These are phyloP conservation scores for Gymnobelideus leadbeateri DNA, from an alignment of 2,113 vertebrate species.

Conservation along the genomic window DNA sequence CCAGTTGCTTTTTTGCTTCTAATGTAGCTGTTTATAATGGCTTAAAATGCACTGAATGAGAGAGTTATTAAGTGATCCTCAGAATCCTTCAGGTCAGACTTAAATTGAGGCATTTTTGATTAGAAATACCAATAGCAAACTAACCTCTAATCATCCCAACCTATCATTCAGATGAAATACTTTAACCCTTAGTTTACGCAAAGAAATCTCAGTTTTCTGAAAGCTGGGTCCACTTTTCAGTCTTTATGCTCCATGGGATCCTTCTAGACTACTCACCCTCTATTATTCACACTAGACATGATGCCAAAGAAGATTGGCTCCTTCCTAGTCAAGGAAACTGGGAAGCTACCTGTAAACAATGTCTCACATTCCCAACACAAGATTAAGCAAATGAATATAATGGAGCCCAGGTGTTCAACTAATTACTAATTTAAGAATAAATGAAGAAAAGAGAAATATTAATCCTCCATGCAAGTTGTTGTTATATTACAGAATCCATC, in stretches of 20 bases:
- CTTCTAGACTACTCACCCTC: slow-evolving; percentile 25
- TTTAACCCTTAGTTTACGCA: slow-evolving; percentile 55
- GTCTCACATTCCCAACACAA: slow-evolving; percentile 74
- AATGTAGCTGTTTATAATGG: slow-evolving; percentile 31
- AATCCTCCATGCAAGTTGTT: slow-evolving; percentile 78
- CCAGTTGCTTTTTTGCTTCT: slow-evolving; percentile 2
- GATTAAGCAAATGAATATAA: slow-evolving; percentile 74
- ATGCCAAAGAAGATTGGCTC: slow-evolving; percentile 22
- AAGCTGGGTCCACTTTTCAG: slow-evolving; percentile 34
- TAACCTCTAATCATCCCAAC: slow-evolving; percentile 18
- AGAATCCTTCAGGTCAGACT: slow-evolving; percentile 45
- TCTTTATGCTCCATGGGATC: slow-evolving; percentile 47
- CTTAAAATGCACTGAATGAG: slow-evolving; percentile 41
- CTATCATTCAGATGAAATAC: slow-evolving; percentile 31
- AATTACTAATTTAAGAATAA: slow-evolving; percentile 84
- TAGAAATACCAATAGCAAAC: slow-evolving; percentile 64
- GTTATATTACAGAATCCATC: slow-evolving; percentile 80
- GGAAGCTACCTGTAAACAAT: slow-evolving; percentile 71
- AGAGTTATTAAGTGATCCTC: neutral
- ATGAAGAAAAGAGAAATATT: slow-evolving; percentile 83
- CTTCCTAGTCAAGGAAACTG: slow-evolving; percentile 55
- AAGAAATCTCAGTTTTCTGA: slow-evolving; percentile 53
- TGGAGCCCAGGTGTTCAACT: slow-evolving; percentile 81
- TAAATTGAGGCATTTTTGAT: slow-evolving; percentile 3
- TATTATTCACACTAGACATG: slow-evolving; percentile 26